Percentiles rank a stretch among this genome's conserved stretches.
Conservation (phyloP, 2,113 vertebrate species). For the Pseudorasbora parva region DNA sequence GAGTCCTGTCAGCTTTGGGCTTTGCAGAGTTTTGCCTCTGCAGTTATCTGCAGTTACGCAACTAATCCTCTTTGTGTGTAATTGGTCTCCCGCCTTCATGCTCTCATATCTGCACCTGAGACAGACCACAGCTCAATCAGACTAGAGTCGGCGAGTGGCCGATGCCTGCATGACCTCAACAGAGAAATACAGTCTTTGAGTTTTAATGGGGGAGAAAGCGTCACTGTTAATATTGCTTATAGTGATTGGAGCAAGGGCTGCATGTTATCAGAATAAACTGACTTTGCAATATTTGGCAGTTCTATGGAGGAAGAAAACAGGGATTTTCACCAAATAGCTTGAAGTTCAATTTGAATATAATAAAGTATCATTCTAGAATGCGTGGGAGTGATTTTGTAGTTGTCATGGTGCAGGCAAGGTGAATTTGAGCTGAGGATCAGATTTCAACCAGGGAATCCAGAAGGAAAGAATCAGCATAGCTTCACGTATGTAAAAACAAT, state of each 20-base stretch:
- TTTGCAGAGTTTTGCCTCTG: constrained; percentile 14
- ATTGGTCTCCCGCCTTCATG: constrained; percentile 45
- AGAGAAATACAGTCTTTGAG: neutral
- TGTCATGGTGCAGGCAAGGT: too few relatives aligned
- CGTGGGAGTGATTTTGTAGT: neutral
- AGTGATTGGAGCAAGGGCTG: neutral
- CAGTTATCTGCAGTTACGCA: constrained; percentile 48
- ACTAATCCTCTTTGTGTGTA: constrained; percentile 55
- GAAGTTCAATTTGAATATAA: neutral
- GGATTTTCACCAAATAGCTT: neutral
- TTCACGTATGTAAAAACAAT: too few relatives aligned
- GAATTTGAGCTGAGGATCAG: too few relatives aligned
- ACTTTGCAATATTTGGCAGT: neutral
- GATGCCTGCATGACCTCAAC: neutral
- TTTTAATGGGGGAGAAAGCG: neutral
- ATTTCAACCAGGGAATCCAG: too few relatives aligned
- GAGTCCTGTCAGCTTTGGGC: constrained; percentile 9
- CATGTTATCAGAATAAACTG: neutral
- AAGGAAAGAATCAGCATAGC: too few relatives aligned
- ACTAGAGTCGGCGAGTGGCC: neutral
- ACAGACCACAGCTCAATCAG: constrained; percentile 25
- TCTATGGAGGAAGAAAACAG: too few relatives aligned
- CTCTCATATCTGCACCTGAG: constrained; percentile 39
- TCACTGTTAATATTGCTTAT: neutral
- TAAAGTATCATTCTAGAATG: neutral